Evolutionary conservation across 1,140 invertebrate species (phyloP), one percentile per base, ranked within the genome.

Genomic region (Vollenhovia emeryi): DNA sequence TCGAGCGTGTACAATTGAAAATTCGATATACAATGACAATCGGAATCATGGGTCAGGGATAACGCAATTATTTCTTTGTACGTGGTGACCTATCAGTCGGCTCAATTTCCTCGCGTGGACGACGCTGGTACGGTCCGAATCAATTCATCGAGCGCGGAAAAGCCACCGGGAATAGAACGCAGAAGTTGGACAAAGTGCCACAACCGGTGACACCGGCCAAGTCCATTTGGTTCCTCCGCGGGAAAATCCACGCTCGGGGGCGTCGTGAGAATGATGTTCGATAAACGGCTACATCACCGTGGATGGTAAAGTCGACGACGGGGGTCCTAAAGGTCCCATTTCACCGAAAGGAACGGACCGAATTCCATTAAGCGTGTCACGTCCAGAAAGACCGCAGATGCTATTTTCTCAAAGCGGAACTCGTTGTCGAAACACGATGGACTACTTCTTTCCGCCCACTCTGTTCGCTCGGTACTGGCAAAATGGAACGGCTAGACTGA

Each of bases 321-420:
- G 11, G n/a, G n/a, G 18, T 55, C 36, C 43, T 30, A 62, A 52
- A 60, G n/a, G 80, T 55, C 62, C 33, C 24, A 13, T 59, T 36
- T 43, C 30, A 43, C 36, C 43, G 27, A 43, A 24, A 43, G 24
- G 30, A 76, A 76, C 36, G 69, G 80, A 69, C 73, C 52, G 69
- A 86, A 89, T 89, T 89, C 87, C 55, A 89, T 89, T 89, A 89
- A 59, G 27, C 36, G 57, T 57, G 87, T 88, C 87, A 89, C 43
- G 45, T 64, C 57, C 87, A 89, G 59, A 71, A 82, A 68, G 48
- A 73, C 59, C 60, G 66, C 52, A 80, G 78, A 89, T 85, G 84
- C 87, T 89, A 88, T 88, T 89, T 89, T 75, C 86, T 69, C 64
- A 60, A 52, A 48, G 52, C 18, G 30, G 18, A 73, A 73, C 27